Percentiles rank a stretch among this genome's conserved stretches.
phyloP scores from a whole-genome alignment of 2,888 invertebrate genomes.

The Lycaena phlaeas region DNA sequence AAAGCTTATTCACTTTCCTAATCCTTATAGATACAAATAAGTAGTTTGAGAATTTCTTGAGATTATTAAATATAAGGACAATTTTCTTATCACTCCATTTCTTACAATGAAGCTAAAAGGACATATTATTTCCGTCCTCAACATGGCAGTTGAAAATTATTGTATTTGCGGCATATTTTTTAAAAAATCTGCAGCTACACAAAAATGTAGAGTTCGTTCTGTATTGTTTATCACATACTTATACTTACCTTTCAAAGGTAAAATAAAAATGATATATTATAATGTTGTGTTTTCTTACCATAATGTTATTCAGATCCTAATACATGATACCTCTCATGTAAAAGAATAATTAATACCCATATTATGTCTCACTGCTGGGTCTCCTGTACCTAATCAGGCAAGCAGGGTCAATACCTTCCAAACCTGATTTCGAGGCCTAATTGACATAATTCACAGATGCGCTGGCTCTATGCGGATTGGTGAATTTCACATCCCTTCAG shows the following conservation, averaged over 20 bases:
- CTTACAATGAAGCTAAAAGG: slow-evolving; percentile 35
- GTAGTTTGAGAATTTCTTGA: slow-evolving; percentile 59
- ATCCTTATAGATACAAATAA: slow-evolving; percentile 51
- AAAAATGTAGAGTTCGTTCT: slow-evolving; percentile 51
- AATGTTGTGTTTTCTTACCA: slow-evolving; percentile 16
- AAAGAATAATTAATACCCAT: no score
- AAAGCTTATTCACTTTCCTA: slow-evolving; percentile 49
- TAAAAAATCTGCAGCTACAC: slow-evolving; percentile 32
- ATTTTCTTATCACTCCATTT: slow-evolving; percentile 52
- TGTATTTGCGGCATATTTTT: slow-evolving; percentile 29
- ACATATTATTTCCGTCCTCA: slow-evolving; percentile 59
- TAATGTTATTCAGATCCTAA: not conserved
- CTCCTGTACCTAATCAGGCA: no score
- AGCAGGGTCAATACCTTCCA: no score
- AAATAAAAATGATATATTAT: slow-evolving; percentile 43
- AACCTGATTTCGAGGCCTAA: no score
- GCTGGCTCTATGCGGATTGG: no score
- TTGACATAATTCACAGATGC: no score
- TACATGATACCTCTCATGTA: no score
- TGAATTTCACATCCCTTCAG: no score
- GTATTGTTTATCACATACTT: slow-evolving; percentile 48
- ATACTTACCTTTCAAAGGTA: slow-evolving; percentile 60
- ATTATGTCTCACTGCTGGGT: no score
- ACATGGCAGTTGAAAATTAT: slow-evolving; percentile 35
- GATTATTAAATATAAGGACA: slow-evolving; percentile 58